Percentiles rank a stretch among this genome's conserved stretches.
Evolutionary conservation across 2,797 vertebrate species (phyloP).

Genomic region (Peromyscus attwateri): DNA sequence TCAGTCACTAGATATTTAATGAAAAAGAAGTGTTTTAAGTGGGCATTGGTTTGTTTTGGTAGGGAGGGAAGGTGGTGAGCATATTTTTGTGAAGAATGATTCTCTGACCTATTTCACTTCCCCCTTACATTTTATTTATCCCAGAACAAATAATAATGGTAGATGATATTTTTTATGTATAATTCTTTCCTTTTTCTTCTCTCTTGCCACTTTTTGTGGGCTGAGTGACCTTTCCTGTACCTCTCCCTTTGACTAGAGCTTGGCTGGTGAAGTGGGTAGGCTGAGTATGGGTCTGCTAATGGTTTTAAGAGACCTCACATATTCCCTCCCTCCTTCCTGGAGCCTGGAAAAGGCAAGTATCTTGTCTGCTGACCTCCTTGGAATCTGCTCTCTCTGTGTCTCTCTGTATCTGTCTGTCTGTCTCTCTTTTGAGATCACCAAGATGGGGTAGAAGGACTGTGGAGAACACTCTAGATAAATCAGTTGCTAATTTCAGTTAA

Average conservation of each 20-base stretch:
- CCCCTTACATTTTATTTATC: not conserved
- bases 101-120: not conserved
- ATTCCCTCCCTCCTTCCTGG: not conserved
- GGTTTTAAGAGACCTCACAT: not conserved
- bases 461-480: not conserved
- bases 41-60: slow-evolving; percentile 31
- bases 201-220: not conserved
- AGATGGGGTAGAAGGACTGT: not conserved
- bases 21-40: not conserved
- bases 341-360: not conserved
- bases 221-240: not conserved
- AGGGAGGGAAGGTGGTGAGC: not conserved
- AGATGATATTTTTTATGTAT: not conserved
- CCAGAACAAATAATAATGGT: not conserved
- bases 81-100: slow-evolving; percentile 1
- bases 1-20: not conserved
- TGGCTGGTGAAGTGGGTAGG: not conserved
- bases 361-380: not conserved
- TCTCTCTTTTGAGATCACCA: not conserved
- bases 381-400: not conserved
- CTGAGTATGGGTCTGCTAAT: fast-evolving
- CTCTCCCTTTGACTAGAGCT: not conserved
- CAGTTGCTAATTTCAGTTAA: not conserved
- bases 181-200: not conserved
- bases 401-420: not conserved